Evolutionary conservation across 2,797 vertebrate genomes (phyloP), one percentile per base, ranked within the genome.

Genomic region (Hoplostethus atlanticus): DNA sequence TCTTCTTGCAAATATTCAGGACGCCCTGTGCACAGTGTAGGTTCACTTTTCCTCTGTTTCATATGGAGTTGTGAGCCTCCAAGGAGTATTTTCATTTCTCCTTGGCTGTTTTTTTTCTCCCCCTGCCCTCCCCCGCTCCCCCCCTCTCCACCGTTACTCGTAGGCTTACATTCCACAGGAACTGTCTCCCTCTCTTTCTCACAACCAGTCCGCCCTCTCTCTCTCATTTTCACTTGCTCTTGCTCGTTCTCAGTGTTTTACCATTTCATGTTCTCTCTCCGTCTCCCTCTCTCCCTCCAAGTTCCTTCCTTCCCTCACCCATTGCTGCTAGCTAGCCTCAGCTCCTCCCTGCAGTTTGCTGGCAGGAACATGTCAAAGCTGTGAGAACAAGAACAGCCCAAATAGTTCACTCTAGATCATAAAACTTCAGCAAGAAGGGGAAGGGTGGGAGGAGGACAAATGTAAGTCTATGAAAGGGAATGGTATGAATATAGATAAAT

Each of bases 331-430:
- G 44, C 47, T 21, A 21, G 21, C 21, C 58, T 65, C 71, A 59
- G 40, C 73, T 76, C 62, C 64, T 69, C 72, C 57, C 40, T 40
- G 28, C 16, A 40, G 54, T 16, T 52, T 58, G 58, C 57, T 83
- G 78, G 73, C 84, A 87, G 64, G 84, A 90, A 89, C 76, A 83
- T 87, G 84, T 84, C 71, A 77, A 68, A 84, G 55, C 36, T 76
- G 54, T 74, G 57, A 86, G 74, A 86, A 84, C 64, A 83, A 74
- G 54, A 51, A 70, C 56, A 40, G 68, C 47, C 68, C 50, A 71
- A 79, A 79, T 61, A 65, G 64, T 84, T 83, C 48, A 63, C 42
- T 68, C 30, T 36, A 13, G 25, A 77, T 72, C 73, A 55, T 44
- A 55, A 56, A 71, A 42, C 13, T 55, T 61, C n/a, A 46, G 38